phyloP scores from a whole-genome alignment of 2,797 vertebrate genomes.

The Chaunax sp. region DNA sequence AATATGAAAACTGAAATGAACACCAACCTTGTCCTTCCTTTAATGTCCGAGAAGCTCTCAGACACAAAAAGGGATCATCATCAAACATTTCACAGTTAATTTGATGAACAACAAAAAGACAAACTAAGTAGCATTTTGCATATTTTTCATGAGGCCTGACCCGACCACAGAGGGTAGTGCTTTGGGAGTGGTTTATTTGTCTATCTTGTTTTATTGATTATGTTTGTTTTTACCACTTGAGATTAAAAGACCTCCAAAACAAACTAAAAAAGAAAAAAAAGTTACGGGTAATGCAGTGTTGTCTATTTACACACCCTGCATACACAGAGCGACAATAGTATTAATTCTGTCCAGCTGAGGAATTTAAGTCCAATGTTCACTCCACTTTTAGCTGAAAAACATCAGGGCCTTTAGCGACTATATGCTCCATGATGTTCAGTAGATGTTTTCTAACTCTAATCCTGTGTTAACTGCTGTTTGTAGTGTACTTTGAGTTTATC shows the following conservation, averaged over 20 bases:
- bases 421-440: not conserved
- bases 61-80: not conserved
- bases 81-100: not conserved
- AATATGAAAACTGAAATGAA: not conserved
- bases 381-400: too few species aligned
- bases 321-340: not conserved
- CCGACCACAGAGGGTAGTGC: not conserved
- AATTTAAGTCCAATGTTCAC: not conserved
- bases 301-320: not conserved
- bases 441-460: not conserved
- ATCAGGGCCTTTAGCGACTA: not conserved
- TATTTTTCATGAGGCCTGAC: not conserved
- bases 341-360: not conserved
- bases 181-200: not conserved
- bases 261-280: not conserved
- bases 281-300: not conserved
- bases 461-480: not conserved
- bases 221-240: not conserved
- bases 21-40: not conserved
- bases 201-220: conserved; percentile 6
- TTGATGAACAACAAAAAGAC: not conserved
- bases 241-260: not conserved
- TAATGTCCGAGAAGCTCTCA: conserved; percentile 1
- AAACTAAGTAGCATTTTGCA: not conserved
- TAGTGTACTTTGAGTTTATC: not conserved